Base-by-base conservation (phyloP, 2,113 vertebrate species). In the Vulpes vulpes region DNA sequence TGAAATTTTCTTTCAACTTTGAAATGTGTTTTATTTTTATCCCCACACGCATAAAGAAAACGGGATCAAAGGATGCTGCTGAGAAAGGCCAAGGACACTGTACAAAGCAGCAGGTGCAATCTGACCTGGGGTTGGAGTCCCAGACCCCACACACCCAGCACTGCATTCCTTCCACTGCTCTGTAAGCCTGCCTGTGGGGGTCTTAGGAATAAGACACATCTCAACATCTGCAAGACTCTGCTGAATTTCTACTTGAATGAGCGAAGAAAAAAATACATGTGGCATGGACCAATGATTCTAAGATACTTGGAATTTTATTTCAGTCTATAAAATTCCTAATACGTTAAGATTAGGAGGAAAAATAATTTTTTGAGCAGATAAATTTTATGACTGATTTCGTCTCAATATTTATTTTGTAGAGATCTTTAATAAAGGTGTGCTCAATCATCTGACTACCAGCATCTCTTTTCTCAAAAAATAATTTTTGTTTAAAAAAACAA, bases 381-480 rank as follows among this genome's bases (percentile, higher is more conserved):
- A 30, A 23, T 23, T 55, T 95, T 81, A 20, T 30, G 79, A 51
- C 30, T 87, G 14, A 87, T 90, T 59, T 35, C 23, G 90, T 62
- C 79, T 69, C 12, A 23, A 22, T 20, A 80, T 64, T 92, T 86
- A 32, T 51, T 11, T 95, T 80, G 62, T 35, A 65, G 32, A 60
- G 32, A 23, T 91, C 62, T 20, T 88, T 80, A 59, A 53, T 64
- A 90, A 83, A 91, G 64, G 10, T 19, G 19, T 27, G 10, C 49
- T 95, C 78, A 84, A 55, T 69, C 65, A 86, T 11, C 11, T 57
- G 49, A 65, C 9, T 11, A 57, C 22, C 59, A 67, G 32, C 17
- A 97, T 79, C 64, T 64, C 64, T 92, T 89, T 64, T 74, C 53
- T 94, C 20, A 59, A 93, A 73, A 73, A 81, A 43, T 53, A 93